Percentiles rank a stretch among this genome's conserved stretches.
These are phyloP conservation scores for Nomada hirtipes DNA, from an alignment of 2,888 invertebrate genomes.

Conservation along the genomic window DNA sequence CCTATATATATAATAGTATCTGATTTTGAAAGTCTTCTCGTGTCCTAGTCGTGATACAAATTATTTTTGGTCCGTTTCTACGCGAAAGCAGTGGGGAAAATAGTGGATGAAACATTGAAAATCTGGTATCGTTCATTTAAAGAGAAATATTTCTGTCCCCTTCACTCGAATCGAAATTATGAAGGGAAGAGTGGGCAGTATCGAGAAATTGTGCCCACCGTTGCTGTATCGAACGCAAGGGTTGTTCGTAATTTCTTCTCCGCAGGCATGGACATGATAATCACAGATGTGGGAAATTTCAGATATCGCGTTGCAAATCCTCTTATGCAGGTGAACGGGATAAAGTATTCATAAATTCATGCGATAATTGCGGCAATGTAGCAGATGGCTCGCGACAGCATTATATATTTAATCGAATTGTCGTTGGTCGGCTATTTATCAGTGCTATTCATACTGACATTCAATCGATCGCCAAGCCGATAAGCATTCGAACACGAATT, in stretches of 20 bases:
- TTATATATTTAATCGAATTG: constrained; percentile 67
- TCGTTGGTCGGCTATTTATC: constrained; percentile 55
- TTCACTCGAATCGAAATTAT: no score
- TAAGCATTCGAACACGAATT: constrained; percentile 34
- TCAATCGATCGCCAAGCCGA: constrained; percentile 63
- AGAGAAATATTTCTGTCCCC: background rate
- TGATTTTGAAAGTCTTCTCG: no score
- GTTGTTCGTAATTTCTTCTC: background rate
- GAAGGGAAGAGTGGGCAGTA: no score
- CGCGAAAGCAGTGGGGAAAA: no score
- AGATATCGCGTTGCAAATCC: constrained; percentile 39
- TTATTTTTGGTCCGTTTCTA: no score
- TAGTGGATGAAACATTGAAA: background rate
- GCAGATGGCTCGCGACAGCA: constrained; percentile 50
- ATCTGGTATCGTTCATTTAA: background rate
- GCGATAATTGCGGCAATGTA: constrained; percentile 59
- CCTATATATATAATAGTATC: no score
- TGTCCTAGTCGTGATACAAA: no score
- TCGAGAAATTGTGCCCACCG: background rate
- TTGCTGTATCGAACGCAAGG: background rate
- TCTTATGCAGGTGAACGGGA: background rate
- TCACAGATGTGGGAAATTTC: background rate
- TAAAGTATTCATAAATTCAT: constrained; percentile 36
- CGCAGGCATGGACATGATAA: background rate
- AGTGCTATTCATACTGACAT: constrained; percentile 50